Evolutionary conservation across 2,797 vertebrate genomes (phyloP).

Genomic region (Eulemur coronatus): DNA sequence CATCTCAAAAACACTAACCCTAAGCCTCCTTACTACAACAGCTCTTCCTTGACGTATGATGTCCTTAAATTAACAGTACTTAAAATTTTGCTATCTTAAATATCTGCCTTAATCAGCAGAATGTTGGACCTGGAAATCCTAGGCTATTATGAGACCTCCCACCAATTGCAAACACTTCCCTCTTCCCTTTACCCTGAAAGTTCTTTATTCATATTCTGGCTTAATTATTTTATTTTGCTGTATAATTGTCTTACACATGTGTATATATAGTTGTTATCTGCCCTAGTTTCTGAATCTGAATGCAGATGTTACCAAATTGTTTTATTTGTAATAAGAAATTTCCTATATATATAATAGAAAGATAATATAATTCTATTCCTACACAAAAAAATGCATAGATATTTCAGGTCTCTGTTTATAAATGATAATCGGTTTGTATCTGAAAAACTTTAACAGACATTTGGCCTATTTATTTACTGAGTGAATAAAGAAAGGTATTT

Average conservation of each 20-base stretch:
- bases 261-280: background rate
- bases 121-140: background rate
- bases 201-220: background rate
- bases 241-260: background rate
- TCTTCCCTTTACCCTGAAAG: background rate
- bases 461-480: slow-evolving; percentile 25
- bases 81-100: slow-evolving; percentile 16
- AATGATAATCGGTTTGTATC: background rate
- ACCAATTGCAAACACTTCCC: background rate
- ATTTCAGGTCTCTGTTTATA: slow-evolving; percentile 7
- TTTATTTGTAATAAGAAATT: background rate
- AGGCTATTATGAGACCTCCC: background rate
- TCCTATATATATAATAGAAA: background rate
- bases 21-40: background rate
- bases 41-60: background rate
- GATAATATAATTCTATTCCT: slow-evolving; percentile 4
- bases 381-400: slow-evolving; percentile 1
- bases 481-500: background rate
- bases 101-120: background rate
- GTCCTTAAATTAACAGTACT: slow-evolving; percentile 13
- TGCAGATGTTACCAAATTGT: background rate
- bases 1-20: slow-evolving; percentile 1
- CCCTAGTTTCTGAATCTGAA: slow-evolving; percentile 25
- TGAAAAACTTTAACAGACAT: background rate
- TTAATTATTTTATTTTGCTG: slow-evolving; percentile 30